phyloP scores from a whole-genome alignment of 2,888 invertebrate species.

The Cryptocephalus primarius region DNA sequence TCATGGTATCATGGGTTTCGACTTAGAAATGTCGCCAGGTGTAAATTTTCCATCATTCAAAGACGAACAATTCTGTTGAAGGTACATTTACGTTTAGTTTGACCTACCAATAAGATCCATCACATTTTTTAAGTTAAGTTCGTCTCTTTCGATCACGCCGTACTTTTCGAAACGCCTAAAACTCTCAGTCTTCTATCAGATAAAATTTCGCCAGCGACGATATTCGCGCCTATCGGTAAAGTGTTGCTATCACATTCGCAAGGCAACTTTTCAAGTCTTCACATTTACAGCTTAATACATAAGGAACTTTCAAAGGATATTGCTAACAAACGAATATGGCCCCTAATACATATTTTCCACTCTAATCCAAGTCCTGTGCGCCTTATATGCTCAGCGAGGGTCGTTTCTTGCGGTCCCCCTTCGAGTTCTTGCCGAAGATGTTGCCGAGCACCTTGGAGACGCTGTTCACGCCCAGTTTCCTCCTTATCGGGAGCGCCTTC shows the following conservation, averaged over 20 bases:
- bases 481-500: slow-evolving; percentile 53
- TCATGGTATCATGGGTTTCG: no score
- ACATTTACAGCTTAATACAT: slow-evolving; percentile 12
- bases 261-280: slow-evolving; percentile 8
- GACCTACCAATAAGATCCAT: no score
- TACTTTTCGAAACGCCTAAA: no score
- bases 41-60: no score
- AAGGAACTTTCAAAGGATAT: slow-evolving; percentile 14
- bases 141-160: no score
- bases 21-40: no score
- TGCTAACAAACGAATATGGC: neutral
- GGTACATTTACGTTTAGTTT: no score
- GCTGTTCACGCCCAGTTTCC: slow-evolving; percentile 66
- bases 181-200: no score
- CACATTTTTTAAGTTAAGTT: no score
- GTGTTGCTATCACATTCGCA: slow-evolving; percentile 8
- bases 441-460: slow-evolving; percentile 70
- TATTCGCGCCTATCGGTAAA: slow-evolving; percentile 2
- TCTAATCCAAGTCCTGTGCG: neutral
- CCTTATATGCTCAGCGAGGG: slow-evolving; percentile 65
- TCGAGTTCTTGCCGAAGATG: slow-evolving; percentile 69
- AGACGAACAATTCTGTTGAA: no score
- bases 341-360: neutral
- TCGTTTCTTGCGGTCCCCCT: slow-evolving; percentile 65
- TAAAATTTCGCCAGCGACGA: no score